Percentiles rank a stretch among this genome's conserved stretches.
Evolutionary conservation across 2,113 vertebrate species (phyloP).

Genomic region (Notarius quadriscutis): DNA sequence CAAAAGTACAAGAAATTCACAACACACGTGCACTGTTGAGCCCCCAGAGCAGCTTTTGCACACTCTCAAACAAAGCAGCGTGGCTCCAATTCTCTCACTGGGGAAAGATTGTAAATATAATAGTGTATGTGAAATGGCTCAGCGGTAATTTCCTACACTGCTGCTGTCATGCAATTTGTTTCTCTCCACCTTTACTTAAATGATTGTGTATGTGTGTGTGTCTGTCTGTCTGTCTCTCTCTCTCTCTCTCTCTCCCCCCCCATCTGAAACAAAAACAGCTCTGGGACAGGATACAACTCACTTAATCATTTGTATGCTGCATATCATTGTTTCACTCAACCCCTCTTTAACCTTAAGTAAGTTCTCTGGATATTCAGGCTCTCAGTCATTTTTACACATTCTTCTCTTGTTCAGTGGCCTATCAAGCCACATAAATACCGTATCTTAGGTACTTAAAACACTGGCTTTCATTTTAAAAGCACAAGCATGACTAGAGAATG

Average conservation of each 20-base stretch:
- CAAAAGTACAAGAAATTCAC: constrained; percentile 14
- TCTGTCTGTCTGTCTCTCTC: not conserved
- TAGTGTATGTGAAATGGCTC: not conserved
- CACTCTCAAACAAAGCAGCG: not conserved
- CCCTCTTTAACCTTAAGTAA: not conserved
- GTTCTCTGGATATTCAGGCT: not conserved
- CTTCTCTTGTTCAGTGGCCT: not conserved
- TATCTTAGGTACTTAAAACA: not conserved
- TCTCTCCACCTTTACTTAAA: not conserved
- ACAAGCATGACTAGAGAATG: not conserved
- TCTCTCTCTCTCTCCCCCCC: not conserved
- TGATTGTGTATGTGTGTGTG: not conserved
- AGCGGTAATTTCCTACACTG: not conserved
- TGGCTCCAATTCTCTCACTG: not conserved
- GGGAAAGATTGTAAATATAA: constrained; percentile 26
- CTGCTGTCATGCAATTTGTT: not conserved
- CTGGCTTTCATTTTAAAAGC: not conserved
- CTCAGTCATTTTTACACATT: not conserved
- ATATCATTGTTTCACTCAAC: not conserved
- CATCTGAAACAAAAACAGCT: not conserved
- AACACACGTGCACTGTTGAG: constrained; percentile 9
- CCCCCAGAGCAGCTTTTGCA: constrained; percentile 4
- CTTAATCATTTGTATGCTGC: not conserved
- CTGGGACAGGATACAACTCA: not conserved
- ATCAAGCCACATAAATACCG: not conserved